Evolutionary conservation across 1,140 invertebrate genomes (phyloP).

Genomic region (Diuraphis noxia): DNA sequence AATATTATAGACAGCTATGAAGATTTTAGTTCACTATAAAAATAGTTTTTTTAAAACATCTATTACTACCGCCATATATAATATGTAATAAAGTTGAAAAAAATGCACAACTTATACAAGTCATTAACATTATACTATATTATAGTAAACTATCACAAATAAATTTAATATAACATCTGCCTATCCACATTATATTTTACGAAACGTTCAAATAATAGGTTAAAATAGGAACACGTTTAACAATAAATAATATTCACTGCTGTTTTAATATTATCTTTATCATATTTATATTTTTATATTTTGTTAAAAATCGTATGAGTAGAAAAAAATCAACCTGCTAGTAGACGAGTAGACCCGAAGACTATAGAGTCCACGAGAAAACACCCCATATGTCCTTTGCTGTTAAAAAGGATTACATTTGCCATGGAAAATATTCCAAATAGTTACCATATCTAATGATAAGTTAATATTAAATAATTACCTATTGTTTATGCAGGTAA

Average conservation of each 20-base stretch:
- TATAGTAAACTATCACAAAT: neutral
- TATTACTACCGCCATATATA: neutral
- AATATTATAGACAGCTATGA: neutral
- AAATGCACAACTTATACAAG: neutral
- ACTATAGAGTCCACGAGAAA: no score
- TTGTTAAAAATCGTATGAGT: no score
- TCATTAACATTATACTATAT: neutral
- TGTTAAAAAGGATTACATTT: no score
- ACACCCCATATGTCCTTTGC: no score
- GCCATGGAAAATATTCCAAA: no score
- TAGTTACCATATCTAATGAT: no score
- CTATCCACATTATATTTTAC: neutral
- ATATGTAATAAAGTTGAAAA: neutral
- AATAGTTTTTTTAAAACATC: neutral
- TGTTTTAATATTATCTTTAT: neutral
- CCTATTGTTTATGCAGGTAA: no score
- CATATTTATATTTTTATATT: neutral
- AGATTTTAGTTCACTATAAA: neutral
- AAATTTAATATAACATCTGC: neutral
- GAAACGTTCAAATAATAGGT: neutral
- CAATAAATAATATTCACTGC: neutral
- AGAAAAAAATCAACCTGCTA: no score
- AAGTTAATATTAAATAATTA: neutral
- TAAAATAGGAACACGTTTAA: neutral
- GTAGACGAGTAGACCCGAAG: no score